Percentiles rank a stretch among this genome's conserved stretches.
Conservation (phyloP, 2,797 vertebrate genomes). For the Adelosebastes latens region DNA sequence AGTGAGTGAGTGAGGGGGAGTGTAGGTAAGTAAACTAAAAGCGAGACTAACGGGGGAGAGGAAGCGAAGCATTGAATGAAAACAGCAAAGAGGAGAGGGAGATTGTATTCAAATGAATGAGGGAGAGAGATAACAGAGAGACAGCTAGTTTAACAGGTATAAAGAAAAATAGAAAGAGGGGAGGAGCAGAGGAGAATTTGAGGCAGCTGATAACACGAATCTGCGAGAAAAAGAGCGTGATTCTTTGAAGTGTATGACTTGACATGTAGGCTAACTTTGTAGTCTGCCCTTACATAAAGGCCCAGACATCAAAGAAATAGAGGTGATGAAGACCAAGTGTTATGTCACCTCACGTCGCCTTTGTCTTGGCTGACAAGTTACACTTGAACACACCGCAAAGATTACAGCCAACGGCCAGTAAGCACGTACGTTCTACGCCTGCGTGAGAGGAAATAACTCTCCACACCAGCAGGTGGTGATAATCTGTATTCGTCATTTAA, state of each 20-base stretch:
- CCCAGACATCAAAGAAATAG: too few relatives aligned
- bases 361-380: too few relatives aligned
- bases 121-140: background rate
- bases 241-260: background rate
- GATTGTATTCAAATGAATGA: background rate
- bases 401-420: too few relatives aligned
- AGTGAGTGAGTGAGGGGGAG: background rate
- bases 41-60: background rate
- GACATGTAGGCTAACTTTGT: background rate
- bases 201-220: conserved; percentile 6
- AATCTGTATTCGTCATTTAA: too few relatives aligned
- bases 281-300: background rate
- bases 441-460: too few relatives aligned
- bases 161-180: background rate
- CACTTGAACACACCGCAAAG: too few relatives aligned
- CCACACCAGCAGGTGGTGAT: too few relatives aligned
- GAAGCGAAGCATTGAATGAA: background rate
- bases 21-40: background rate
- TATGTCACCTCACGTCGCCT: too few relatives aligned
- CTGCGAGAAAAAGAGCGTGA: background rate
- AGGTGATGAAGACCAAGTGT: too few relatives aligned
- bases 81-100: background rate
- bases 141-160: background rate
- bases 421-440: too few relatives aligned
- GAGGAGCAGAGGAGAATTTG: background rate